phyloP scores from a whole-genome alignment of 1,140 invertebrate species.

The Acromyrmex echinatior region DNA sequence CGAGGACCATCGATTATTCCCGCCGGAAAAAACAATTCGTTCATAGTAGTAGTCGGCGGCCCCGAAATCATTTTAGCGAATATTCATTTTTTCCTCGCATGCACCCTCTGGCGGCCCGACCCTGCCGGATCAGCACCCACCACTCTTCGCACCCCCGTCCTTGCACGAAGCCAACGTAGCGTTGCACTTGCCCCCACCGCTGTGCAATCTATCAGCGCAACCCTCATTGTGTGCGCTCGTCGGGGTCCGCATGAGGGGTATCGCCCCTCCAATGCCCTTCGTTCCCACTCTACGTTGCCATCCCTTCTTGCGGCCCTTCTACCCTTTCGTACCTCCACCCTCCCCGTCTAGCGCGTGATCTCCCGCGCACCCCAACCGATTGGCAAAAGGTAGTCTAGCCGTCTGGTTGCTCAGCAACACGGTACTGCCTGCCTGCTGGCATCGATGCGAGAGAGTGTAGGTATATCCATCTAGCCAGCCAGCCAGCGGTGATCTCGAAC shows the following conservation, averaged over 20 bases:
- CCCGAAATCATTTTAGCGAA: slow-evolving; percentile 50
- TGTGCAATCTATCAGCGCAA: slow-evolving; percentile 12
- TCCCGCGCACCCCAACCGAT: slow-evolving; percentile 72
- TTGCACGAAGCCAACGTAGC: slow-evolving; percentile 15
- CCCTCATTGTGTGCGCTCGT: slow-evolving; percentile 40
- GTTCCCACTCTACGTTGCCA: not conserved
- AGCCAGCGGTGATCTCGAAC: not conserved
- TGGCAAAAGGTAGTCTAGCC: slow-evolving; percentile 79
- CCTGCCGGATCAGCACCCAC: slow-evolving; percentile 32
- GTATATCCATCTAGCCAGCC: slow-evolving; percentile 47
- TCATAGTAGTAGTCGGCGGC: slow-evolving; percentile 29
- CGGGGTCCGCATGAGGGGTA: not conserved
- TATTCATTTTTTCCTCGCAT: slow-evolving; percentile 53
- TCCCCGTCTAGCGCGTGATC: slow-evolving; percentile 55
- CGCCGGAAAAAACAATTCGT: slow-evolving; percentile 38
- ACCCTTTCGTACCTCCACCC: slow-evolving; percentile 32
- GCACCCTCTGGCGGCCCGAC: slow-evolving; percentile 37
- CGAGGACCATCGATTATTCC: slow-evolving; percentile 39
- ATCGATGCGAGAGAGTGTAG: slow-evolving; percentile 73
- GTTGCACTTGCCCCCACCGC: slow-evolving; percentile 30
- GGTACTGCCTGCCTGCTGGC: slow-evolving; percentile 74
- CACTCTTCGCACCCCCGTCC: not conserved
- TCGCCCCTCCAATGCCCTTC: slow-evolving; percentile 14
- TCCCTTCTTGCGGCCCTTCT: slow-evolving; percentile 44
- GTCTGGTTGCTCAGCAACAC: slow-evolving; percentile 83